Percentiles rank a stretch among this genome's conserved stretches.
Evolutionary conservation across 2,888 invertebrate genomes (phyloP).

Genomic region (Microplitis manilae): DNA sequence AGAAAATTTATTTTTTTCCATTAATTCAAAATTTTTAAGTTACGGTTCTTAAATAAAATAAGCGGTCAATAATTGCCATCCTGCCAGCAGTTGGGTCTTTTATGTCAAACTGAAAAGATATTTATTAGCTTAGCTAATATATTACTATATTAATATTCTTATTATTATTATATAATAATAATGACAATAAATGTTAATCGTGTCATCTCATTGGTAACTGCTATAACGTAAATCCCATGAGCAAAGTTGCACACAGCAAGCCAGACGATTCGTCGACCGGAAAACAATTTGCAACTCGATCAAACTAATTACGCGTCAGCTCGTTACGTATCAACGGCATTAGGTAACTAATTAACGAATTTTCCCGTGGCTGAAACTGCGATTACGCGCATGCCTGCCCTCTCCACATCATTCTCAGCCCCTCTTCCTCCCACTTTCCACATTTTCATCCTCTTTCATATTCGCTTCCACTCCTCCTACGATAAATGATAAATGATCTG

Average conservation of each 20-base stretch:
- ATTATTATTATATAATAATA: neutral
- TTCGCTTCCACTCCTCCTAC: neutral
- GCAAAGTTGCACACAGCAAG: constrained; percentile 24
- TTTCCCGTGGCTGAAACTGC: constrained; percentile 33
- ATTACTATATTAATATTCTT: neutral
- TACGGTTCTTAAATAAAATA: no score
- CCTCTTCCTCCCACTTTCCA: neutral
- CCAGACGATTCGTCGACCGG: constrained; percentile 32
- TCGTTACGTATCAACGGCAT: constrained; percentile 46
- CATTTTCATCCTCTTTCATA: neutral
- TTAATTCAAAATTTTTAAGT: no score
- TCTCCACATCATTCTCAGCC: neutral
- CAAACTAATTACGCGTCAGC: constrained; percentile 52
- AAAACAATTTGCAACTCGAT: constrained; percentile 51
- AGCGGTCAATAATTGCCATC: no score
- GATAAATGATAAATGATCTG: neutral
- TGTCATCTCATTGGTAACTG: neutral
- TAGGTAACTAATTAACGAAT: constrained; percentile 53
- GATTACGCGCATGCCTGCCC: constrained; percentile 12
- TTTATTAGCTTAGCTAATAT: neutral
- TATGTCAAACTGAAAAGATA: neutral
- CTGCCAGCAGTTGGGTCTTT: no score
- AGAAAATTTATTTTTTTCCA: no score
- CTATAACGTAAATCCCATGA: constrained; percentile 6
- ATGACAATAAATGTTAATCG: neutral